Evolutionary conservation across 2,797 vertebrate genomes (phyloP).

Genomic region (Stomatorhinus walkeri): DNA sequence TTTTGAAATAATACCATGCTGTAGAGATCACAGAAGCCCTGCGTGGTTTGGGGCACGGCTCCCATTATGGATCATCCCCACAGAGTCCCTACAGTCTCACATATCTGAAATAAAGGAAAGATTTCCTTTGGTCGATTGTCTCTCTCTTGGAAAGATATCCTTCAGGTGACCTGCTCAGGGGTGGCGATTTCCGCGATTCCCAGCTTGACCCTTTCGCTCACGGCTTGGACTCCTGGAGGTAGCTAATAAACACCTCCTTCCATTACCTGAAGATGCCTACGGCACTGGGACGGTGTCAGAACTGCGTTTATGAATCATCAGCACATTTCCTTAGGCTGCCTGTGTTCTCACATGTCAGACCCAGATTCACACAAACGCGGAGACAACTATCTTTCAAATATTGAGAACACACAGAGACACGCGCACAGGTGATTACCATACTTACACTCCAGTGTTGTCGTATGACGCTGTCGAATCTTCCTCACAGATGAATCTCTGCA

Average conservation of each 20-base stretch:
- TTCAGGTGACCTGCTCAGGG: background rate
- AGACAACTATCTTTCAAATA: background rate
- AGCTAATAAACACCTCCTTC: background rate
- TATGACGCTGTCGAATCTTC: background rate
- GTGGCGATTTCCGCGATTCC: background rate
- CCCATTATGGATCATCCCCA: background rate
- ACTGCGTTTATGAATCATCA: background rate
- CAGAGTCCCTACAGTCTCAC: background rate
- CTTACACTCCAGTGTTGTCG: background rate
- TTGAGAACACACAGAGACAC: background rate
- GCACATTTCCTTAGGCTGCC: background rate
- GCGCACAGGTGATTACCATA: background rate
- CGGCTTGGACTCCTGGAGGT: background rate
- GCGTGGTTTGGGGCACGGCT: background rate
- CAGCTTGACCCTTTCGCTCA: background rate
- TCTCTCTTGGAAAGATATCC: background rate
- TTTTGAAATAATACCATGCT: background rate
- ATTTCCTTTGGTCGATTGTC: background rate
- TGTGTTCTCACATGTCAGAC: background rate
- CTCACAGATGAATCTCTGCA: background rate
- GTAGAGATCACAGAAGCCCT: background rate
- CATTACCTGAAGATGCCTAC: background rate
- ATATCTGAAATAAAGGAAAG: background rate
- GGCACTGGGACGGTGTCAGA: background rate
- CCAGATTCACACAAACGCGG: background rate